phyloP scores from a whole-genome alignment of 2,113 vertebrate species.

The Urocynchramus pylzowi region DNA sequence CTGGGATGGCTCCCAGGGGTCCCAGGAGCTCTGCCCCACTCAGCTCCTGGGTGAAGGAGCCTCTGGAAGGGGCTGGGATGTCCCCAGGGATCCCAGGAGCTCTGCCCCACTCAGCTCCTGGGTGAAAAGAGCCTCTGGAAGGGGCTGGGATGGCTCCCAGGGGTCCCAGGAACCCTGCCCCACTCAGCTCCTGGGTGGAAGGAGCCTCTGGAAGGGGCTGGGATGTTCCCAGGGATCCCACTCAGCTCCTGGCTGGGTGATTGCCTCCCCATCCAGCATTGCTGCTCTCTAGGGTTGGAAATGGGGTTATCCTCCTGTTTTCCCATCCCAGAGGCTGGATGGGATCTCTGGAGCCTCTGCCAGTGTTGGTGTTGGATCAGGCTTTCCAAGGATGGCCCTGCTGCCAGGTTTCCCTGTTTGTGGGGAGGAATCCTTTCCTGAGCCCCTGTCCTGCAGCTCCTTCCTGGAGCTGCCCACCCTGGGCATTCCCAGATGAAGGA shows the following conservation, averaged over 20 bases:
- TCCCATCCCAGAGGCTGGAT: not conserved
- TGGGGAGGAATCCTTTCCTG: not conserved
- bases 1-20: not conserved
- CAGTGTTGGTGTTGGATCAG: fast-evolving
- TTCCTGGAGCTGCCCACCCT: not conserved
- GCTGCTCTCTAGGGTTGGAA: not conserved
- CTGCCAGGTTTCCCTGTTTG: not conserved
- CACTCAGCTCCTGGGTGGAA: no score
- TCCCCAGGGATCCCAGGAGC: not conserved
- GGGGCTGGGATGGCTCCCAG: no score
- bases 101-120: no score
- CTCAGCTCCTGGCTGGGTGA: not conserved
- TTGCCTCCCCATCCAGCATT: not conserved
- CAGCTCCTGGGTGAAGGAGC: not conserved
- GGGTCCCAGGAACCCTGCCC: not conserved
- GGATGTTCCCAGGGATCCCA: not conserved
- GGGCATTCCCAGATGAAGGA: fast-evolving
- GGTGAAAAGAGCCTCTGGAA: no score
- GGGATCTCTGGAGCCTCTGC: not conserved
- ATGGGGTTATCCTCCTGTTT: fast-evolving
- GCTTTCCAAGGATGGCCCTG: not conserved
- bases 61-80: not conserved
- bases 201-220: not conserved
- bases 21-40: not conserved
- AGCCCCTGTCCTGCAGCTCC: not conserved